Percentiles rank a stretch among this genome's conserved stretches.
phyloP scores from a whole-genome alignment of 2,797 vertebrate genomes.

The Tolypeutes matacus region DNA sequence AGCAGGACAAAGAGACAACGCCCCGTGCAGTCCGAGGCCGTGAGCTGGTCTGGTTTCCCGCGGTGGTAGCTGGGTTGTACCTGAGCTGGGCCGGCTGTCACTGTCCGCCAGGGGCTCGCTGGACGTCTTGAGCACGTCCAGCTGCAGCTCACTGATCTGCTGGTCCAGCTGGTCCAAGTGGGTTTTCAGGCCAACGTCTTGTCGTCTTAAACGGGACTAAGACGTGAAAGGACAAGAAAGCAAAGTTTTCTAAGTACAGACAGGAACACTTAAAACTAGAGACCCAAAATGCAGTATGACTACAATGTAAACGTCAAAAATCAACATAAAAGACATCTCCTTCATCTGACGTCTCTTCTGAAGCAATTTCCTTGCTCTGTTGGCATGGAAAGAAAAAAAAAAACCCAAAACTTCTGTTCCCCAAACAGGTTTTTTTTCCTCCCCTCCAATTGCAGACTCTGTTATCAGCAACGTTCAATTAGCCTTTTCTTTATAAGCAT shows the following conservation, averaged over 20 bases:
- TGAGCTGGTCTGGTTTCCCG: too few relatives aligned
- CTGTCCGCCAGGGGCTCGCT: constrained; percentile 93
- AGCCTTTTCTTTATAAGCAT: rapidly evolving
- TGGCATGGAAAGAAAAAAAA: rapidly evolving
- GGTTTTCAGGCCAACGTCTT: constrained; percentile 94
- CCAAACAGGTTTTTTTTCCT: background rate
- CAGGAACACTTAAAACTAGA: rapidly evolving
- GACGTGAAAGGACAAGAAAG: background rate
- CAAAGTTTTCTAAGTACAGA: rapidly evolving
- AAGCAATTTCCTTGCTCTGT: too few relatives aligned
- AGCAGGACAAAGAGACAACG: too few relatives aligned
- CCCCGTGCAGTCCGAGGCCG: too few relatives aligned
- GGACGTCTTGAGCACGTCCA: constrained; percentile 92
- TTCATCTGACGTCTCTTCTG: background rate
- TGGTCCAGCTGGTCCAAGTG: constrained; percentile 96
- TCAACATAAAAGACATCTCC: background rate
- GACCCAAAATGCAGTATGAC: background rate
- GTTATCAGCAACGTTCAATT: rapidly evolving
- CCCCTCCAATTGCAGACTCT: background rate
- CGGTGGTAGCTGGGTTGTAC: constrained; percentile 83
- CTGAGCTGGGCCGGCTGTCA: constrained; percentile 98
- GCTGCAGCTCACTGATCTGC: constrained; percentile 94
- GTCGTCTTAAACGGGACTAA: constrained; percentile 93
- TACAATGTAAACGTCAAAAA: rapidly evolving
- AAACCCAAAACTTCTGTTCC: background rate